Evolutionary conservation across 2,797 vertebrate species (phyloP).

Genomic region (Tokudaia muenninki): DNA sequence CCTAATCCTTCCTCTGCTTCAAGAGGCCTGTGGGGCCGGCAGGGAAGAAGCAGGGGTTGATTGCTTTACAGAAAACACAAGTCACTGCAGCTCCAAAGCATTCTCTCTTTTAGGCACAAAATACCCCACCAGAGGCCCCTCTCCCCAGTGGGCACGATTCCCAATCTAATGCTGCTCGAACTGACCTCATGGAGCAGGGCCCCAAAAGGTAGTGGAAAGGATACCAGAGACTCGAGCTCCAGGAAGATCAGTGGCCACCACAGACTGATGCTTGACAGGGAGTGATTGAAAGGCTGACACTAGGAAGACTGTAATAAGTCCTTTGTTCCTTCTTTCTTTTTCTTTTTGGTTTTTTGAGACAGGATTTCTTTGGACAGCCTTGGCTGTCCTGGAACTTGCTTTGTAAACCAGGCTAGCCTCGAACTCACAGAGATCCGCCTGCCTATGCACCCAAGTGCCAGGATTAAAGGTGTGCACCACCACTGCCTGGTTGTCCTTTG

Average conservation of each 20-base stretch:
- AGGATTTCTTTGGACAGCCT: not conserved
- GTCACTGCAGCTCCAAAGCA: not conserved
- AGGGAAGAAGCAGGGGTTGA: not conserved
- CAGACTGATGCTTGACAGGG: not conserved
- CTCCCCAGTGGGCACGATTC: not conserved
- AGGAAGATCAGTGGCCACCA: not conserved
- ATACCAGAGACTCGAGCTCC: not conserved
- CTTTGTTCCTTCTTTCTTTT: not conserved
- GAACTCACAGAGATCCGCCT: not conserved
- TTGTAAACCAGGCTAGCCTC: not conserved
- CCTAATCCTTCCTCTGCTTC: not conserved
- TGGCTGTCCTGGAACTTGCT: not conserved
- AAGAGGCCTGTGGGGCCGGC: not conserved
- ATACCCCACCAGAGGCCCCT: not conserved
- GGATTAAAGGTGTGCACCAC: not conserved
- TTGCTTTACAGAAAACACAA: not conserved
- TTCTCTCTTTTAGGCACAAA: not conserved
- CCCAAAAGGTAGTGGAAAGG: not conserved
- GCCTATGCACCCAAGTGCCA: not conserved
- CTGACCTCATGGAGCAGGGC: not conserved
- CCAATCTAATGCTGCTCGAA: not conserved
- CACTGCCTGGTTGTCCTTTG: not conserved
- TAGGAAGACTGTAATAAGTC: not conserved
- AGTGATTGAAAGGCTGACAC: not conserved
- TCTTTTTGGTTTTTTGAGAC: not conserved